A percentile compares a stretch with the other conserved stretches of the same genome.
phyloP scores from a whole-genome alignment of 2,888 invertebrate genomes.

The Lumbricus terrestris region DNA sequence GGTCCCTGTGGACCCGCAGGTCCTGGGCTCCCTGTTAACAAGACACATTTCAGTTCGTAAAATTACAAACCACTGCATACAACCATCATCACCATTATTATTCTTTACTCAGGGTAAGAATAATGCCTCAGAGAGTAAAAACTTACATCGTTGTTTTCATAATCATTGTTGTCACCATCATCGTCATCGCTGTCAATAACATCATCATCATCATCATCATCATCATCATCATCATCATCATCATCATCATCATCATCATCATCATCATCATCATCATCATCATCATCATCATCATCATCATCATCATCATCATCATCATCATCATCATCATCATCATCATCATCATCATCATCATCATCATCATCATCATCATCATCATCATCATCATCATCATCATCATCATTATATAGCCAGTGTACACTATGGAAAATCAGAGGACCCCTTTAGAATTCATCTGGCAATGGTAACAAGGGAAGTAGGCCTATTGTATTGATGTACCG shows the following conservation, averaged over 20 bases:
- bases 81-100: background rate
- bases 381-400: background rate
- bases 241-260: background rate
- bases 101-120: background rate
- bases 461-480: background rate
- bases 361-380: background rate
- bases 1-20: constrained; percentile 20
- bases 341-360: background rate
- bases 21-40: constrained; percentile 18
- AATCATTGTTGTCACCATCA: background rate
- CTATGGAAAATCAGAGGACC: background rate
- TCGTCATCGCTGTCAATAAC: background rate
- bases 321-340: constrained; percentile 13
- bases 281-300: background rate
- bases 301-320: background rate
- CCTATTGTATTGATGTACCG: background rate
- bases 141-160: background rate
- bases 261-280: background rate
- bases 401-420: no score
- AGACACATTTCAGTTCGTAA: background rate
- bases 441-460: background rate
- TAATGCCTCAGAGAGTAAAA: background rate
- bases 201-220: constrained; percentile 13
- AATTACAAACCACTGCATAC: background rate
- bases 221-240: constrained; percentile 7